Evolutionary conservation across 2,797 vertebrate species (phyloP).

Genomic region (Pseudopleuronectes americanus): DNA sequence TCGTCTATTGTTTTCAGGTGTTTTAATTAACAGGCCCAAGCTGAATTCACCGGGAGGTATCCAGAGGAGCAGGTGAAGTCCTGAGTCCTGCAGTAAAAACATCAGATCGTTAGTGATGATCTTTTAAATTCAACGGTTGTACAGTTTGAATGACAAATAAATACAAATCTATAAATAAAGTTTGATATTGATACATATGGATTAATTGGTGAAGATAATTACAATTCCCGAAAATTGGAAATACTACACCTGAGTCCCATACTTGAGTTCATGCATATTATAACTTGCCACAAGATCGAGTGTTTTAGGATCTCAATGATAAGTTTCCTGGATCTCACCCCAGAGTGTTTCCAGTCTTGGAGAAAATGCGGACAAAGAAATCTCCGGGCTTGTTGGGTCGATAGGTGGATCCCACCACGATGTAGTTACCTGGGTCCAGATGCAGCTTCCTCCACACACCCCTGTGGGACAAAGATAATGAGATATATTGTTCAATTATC

Average conservation of each 20-base stretch:
- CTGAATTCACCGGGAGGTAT: conserved; percentile 73
- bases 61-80: conserved; percentile 77
- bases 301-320: not conserved
- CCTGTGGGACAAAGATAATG: conserved; percentile 43
- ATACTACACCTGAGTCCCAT: too few relatives aligned
- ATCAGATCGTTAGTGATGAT: too few relatives aligned
- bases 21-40: not conserved
- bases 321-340: conserved; percentile 64
- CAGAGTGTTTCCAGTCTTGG: conserved; percentile 82
- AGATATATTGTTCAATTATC: not conserved
- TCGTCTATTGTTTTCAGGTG: not conserved
- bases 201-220: too few relatives aligned
- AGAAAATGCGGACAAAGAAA: conserved; percentile 84
- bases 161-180: too few relatives aligned
- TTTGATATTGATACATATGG: too few relatives aligned
- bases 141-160: too few relatives aligned
- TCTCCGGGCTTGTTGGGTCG: conserved; percentile 80
- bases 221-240: too few relatives aligned
- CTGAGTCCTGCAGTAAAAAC: conserved; percentile 67
- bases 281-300: too few relatives aligned
- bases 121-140: too few relatives aligned
- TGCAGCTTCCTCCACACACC: conserved; percentile 80
- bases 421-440: conserved; percentile 81
- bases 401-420: conserved; percentile 80
- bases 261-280: too few relatives aligned